Base-by-base conservation (phyloP, 2,888 invertebrate species). In the Chrysotoxum bicinctum region DNA sequence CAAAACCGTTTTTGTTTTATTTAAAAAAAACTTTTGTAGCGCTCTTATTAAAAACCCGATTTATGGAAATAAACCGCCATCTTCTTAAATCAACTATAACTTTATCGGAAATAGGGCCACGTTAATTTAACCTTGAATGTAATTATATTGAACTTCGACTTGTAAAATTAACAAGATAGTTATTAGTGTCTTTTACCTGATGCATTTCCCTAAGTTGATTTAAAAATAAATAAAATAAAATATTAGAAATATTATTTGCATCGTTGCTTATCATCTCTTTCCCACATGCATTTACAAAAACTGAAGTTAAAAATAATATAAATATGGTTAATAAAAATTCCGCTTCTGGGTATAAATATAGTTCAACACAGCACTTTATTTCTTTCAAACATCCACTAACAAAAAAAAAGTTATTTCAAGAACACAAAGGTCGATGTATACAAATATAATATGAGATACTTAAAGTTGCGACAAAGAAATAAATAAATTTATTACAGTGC, bases 391-490 rank as follows among this genome's bases (percentile, higher is more conserved):
- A 37, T 54, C 7, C 26, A 40, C 0, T 37, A 23, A 4, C 16
- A 58, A 30, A 54, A 35, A 69, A 43, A 10, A 56, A 69, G 23
- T 40, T 50, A 76, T 60, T 45, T 48, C 35, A 66, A 68, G 58
- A 75, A 75, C 45, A 16, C 54, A 79, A 84, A 84, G 79, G 84
- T 84, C 83, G 74, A 56, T 50, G 73, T 48, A 48, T 43, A 62
- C 19, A 12, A 10, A 62, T 14, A 21, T 1, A 60, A 16, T 30
- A 64, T 35, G 10, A 26, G 62, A 52, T 69, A 58, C 35, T 30
- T 26, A n/a, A 48, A 37, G 60, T 74, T 68, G 74, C 58, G 70
- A 80, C 84, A 84, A 66, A 66, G 40, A 74, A 50, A 62, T 54
- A 73, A 58, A 66, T 75, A 84, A 70, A 79, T 78, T 70, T 70